These are phyloP conservation scores for Anhinga anhinga DNA, from an alignment of 2,113 vertebrate species.

Conservation along the genomic window DNA sequence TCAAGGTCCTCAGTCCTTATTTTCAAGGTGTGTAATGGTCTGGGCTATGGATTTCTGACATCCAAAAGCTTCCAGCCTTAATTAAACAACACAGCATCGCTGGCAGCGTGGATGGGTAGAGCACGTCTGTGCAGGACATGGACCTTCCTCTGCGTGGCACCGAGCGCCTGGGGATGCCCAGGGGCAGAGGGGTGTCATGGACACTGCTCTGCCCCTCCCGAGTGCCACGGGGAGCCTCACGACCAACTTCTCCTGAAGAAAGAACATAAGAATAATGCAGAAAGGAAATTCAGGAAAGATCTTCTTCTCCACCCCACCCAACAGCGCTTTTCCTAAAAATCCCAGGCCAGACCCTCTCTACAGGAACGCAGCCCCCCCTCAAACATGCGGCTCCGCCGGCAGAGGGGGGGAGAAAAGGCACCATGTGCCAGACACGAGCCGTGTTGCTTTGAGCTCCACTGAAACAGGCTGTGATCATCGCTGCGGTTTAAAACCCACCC, in stretches of 20 bases:
- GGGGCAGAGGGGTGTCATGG: accelerated
- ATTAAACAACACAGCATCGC: accelerated
- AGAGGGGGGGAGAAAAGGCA: background rate
- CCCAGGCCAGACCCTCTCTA: background rate
- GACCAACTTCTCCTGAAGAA: background rate
- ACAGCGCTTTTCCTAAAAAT: background rate
- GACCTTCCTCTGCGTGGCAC: background rate
- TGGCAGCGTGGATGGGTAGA: background rate
- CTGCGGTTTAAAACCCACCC: background rate
- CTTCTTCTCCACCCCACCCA: background rate
- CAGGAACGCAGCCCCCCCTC: background rate
- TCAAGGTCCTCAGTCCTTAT: background rate
- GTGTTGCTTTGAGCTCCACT: accelerated
- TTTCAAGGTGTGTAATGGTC: background rate
- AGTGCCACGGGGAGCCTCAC: background rate
- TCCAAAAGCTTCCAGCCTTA: background rate
- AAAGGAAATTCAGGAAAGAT: background rate
- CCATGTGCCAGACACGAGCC: background rate
- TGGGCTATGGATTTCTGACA: background rate
- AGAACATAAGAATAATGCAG: accelerated
- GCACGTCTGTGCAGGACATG: accelerated
- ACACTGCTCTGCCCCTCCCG: background rate
- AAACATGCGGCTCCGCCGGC: accelerated
- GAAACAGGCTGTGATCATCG: background rate
- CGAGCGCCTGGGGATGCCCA: background rate